Evolutionary conservation across 2,888 invertebrate species (phyloP), one percentile per base, ranked within the genome.

Genomic region (Mechanitis mazaeus): DNA sequence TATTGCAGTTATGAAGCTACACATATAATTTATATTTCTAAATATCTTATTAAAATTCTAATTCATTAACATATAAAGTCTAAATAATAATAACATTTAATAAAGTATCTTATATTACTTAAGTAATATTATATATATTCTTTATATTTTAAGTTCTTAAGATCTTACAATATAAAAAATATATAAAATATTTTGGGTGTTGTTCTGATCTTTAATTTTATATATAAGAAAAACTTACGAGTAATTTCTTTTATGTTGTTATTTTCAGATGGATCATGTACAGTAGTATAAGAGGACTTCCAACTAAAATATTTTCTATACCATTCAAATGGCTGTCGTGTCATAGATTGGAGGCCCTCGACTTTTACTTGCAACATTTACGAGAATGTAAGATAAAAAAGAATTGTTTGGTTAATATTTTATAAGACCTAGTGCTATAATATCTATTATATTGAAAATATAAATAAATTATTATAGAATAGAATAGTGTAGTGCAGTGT

Each of bases 291-390:
- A 84, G 91, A 61, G 83, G 85, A 42, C 84, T 91, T 55, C 90
- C 91, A 61, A 84, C 88, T 31, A 85, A 86, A 69, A 84, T 91
- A 72, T 85, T 92, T 64, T 86, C 90, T 12, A 76, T 91, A 55
- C 90, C 91, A 1, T 75, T 92, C 45, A 87, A 89, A 64, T 91
- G 91, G 84, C 82, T 91, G 28, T 85, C 91, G 3, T 81, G 78
- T 35, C 79, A 86, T 68, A 84, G 82, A 45, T 80, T 84, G 0
- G 84, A 85, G 20, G 71, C 91, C 53, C 92, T 94, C 47, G 92
- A 93, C 63, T 81, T 92, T 38, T 91, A 94, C 63, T 80, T 95
- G 67, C 90, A 91, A 59, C 92, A 93, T 64, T 83, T 95, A 11
- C 93, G 94, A 92, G 93, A 93, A 78, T 92, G 93, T 92, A 80